Base-by-base conservation (phyloP, 2,888 invertebrate species). In the Andrena bucephala region DNA sequence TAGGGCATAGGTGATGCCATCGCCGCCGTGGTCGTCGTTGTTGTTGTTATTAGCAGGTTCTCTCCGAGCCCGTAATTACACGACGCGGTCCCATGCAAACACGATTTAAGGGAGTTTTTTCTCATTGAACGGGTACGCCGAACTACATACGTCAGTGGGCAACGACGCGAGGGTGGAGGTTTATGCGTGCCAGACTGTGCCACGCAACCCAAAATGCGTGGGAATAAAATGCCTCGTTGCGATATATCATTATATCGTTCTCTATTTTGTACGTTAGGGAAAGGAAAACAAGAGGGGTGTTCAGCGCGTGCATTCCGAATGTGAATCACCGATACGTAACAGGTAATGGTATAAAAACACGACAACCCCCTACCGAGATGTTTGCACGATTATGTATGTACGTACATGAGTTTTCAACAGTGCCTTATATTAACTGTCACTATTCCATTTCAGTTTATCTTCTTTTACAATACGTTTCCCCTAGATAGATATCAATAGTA, bases 111-210 rank as follows among this genome's bases (percentile, higher is more conserved):
- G 81, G 67, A 72, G 71, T 77, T 74, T 81, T 83, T 81, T 77
- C 81, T 70, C 75, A 77, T 80, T 71, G 65, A 67, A 73, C 68
- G 72, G 81, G 81, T 73, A 71, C 67, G 77, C 20, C 27, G 59
- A 13, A 33, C 29, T 54, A 57, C 79, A 59, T 76, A 57, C 79
- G 62, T 79, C 62, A 48, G 72, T 60, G 73, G 57, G 65, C 69
- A 63, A 60, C 54, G 67, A 72, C 42, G 24, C 76, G 75, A 59
- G 87, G 87, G 87, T 80, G 77, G 62, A 76, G 75, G 69, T 77
- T 76, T 60, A 59, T 86, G 88, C 86, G 92, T 90, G 89, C 90
- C 87, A 85, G 84, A 81, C 85, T 60, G 89, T 88, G 85, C 88
- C 88, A 89, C 77, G 88, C 81, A 84, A 86, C 63, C 69, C 20